phyloP scores from a whole-genome alignment of 2,888 invertebrate genomes.

The Camptogramma bilineatum region DNA sequence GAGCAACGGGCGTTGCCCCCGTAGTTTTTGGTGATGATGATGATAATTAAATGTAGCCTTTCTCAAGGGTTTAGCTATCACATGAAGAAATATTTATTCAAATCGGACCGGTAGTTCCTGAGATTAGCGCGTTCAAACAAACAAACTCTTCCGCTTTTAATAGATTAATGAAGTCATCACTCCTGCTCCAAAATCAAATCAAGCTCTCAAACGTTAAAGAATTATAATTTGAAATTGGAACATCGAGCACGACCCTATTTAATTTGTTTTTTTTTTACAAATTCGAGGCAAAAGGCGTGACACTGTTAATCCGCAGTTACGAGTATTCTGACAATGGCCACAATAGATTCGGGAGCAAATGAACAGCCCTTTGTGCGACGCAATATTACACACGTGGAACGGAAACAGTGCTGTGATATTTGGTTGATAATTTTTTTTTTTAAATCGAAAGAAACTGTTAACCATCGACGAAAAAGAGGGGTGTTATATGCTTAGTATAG shows the following conservation, averaged over 20 bases:
- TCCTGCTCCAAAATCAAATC: neutral
- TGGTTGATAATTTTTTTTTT: conserved; percentile 6
- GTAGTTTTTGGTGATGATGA: too few relatives aligned
- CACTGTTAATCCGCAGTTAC: conserved; percentile 75
- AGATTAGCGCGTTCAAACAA: too few relatives aligned
- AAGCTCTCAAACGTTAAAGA: neutral
- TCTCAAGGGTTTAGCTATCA: too few relatives aligned
- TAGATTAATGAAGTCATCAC: too few relatives aligned
- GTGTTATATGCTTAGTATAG: too few relatives aligned
- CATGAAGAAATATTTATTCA: too few relatives aligned
- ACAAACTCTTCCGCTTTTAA: too few relatives aligned
- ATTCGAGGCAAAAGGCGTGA: conserved; percentile 62
- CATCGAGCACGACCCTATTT: conserved; percentile 10
- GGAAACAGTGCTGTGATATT: conserved; percentile 27
- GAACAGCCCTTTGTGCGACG: conserved; percentile 51
- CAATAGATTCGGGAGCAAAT: conserved; percentile 51
- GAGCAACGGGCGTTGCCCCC: too few relatives aligned
- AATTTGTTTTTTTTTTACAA: conserved; percentile 34
- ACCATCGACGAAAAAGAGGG: too few relatives aligned
- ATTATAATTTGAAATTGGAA: conserved; percentile 10
- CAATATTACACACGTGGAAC: conserved; percentile 56
- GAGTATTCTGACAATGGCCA: conserved; percentile 59
- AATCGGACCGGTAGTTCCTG: too few relatives aligned
- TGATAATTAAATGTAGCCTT: too few relatives aligned
- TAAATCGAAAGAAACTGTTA: too few relatives aligned